Percentiles rank a stretch among this genome's conserved stretches.
Evolutionary conservation across 2,797 vertebrate species (phyloP).

Genomic region (Schizopygopsis malacanthus): DNA sequence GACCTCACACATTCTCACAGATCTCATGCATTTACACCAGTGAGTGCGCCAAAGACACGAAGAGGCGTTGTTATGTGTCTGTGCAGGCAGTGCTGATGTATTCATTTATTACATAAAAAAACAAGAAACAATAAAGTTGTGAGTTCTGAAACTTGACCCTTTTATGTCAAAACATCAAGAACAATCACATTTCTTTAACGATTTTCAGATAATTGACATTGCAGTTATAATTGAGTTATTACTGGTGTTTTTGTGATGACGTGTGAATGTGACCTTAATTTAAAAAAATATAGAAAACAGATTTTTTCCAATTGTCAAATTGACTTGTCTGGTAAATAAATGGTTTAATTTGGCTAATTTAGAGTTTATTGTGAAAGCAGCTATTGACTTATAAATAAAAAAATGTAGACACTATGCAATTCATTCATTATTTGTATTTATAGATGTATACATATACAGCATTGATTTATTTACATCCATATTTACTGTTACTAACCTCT

Average conservation of each 20-base stretch:
- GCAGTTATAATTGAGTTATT: too few species aligned
- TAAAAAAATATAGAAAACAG: not conserved
- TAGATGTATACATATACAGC: not conserved
- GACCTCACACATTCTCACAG: not conserved
- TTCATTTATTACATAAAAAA: not conserved
- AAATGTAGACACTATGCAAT: not conserved
- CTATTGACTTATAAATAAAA: too few species aligned
- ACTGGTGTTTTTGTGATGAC: not conserved
- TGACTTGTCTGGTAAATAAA: too few species aligned
- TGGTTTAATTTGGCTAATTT: not conserved
- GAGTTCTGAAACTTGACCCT: not conserved
- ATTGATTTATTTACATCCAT: too few species aligned
- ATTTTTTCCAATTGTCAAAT: not conserved
- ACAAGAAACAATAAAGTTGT: not conserved
- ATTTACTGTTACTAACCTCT: too few species aligned
- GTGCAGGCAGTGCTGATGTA: not conserved
- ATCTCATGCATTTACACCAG: constrained; percentile 8
- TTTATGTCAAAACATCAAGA: not conserved
- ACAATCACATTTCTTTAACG: not conserved
- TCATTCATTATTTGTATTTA: not conserved
- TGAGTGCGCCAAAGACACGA: not conserved
- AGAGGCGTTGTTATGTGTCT: not conserved
- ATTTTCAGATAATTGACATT: not conserved
- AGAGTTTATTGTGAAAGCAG: not conserved
- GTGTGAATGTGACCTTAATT: not conserved